Evolutionary conservation across 2,797 vertebrate species (phyloP).

Genomic region (Myripristis murdjan): DNA sequence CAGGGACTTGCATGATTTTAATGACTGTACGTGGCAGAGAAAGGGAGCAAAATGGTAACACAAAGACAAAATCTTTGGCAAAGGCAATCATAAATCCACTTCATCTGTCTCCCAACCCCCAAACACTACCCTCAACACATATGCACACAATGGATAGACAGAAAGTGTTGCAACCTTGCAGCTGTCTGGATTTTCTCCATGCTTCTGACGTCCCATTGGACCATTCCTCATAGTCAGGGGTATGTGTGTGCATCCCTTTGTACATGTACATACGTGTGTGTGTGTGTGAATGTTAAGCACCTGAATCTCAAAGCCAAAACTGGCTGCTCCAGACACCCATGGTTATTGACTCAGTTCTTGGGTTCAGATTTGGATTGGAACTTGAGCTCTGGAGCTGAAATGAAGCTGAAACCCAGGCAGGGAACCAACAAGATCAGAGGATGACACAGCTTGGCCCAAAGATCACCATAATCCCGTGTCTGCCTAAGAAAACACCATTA

Average conservation of each 20-base stretch:
- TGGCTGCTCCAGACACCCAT: background rate
- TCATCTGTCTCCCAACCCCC: background rate
- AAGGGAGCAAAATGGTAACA: background rate
- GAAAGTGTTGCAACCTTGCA: conserved; percentile 29
- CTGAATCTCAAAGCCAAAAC: conserved; percentile 5
- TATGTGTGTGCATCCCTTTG: background rate
- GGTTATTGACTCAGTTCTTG: background rate
- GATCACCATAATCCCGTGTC: background rate
- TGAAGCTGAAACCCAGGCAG: background rate
- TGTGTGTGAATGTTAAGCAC: background rate
- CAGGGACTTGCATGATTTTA: no score
- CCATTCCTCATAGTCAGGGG: background rate
- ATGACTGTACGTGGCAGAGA: background rate
- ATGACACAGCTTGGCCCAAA: background rate
- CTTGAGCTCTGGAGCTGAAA: background rate
- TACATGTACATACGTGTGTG: background rate
- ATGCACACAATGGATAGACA: background rate
- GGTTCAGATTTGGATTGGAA: background rate
- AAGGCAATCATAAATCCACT: background rate
- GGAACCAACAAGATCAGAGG: background rate
- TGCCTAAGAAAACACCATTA: conserved; percentile 32
- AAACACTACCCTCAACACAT: background rate
- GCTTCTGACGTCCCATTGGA: conserved; percentile 28
- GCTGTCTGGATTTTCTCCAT: conserved; percentile 29
- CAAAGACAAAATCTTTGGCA: background rate